phyloP scores from a whole-genome alignment of 2,888 invertebrate genomes.

The Eucera pruinosa region DNA sequence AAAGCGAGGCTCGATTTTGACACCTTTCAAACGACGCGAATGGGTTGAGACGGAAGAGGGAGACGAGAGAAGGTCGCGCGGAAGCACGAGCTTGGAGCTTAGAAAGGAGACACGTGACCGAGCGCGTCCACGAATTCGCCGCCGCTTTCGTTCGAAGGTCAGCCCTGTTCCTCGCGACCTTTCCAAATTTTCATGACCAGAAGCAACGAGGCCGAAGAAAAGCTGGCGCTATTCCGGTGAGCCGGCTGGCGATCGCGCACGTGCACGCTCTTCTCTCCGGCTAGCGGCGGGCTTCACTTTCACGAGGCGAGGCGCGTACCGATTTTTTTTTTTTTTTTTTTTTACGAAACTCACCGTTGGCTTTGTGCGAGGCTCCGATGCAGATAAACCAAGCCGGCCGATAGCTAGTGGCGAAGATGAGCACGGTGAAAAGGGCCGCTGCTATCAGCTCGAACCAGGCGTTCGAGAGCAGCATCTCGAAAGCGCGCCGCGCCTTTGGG shows the following conservation, averaged over 20 bases:
- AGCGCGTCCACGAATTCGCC: neutral
- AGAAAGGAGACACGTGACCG: constrained; percentile 47
- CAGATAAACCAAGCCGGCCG: constrained; percentile 81
- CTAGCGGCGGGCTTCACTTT: neutral
- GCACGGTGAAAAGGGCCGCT: constrained; percentile 74
- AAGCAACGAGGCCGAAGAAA: neutral
- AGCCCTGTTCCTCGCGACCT: no score
- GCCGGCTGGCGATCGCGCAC: neutral
- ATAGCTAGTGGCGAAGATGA: constrained; percentile 78
- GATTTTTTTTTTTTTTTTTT: neutral
- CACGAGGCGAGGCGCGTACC: neutral
- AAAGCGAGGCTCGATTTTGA: no score
- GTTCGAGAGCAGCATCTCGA: constrained; percentile 75
- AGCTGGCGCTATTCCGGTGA: no score
- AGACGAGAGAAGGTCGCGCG: constrained; percentile 25
- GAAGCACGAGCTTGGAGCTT: constrained; percentile 36
- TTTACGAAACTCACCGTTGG: constrained; percentile 69
- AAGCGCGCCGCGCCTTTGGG: neutral
- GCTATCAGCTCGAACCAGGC: constrained; percentile 80
- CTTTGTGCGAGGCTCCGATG: constrained; percentile 68
- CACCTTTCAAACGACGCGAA: no score
- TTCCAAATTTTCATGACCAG: no score
- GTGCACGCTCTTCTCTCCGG: neutral
- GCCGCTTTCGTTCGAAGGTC: constrained; percentile 36
- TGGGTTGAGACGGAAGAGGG: constrained; percentile 39